Conservation (phyloP, 1,140 invertebrate species). For the Polypedilum pembai region DNA sequence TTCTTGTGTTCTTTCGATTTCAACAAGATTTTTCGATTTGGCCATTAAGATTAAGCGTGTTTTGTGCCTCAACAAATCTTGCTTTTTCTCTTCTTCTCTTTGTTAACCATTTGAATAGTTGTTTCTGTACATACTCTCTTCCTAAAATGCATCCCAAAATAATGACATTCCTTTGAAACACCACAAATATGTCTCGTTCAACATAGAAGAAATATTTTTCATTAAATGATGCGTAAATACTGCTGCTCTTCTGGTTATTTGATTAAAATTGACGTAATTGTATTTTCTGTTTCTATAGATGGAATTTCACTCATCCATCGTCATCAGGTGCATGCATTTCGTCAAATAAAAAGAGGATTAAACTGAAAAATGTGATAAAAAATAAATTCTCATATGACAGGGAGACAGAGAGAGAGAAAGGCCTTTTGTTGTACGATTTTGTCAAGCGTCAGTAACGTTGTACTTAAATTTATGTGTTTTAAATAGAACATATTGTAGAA, state of each 20-base stretch:
- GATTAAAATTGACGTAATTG: constrained; percentile 10
- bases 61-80: background rate
- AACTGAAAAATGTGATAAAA: background rate
- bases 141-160: too few relatives aligned
- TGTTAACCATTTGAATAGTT: background rate
- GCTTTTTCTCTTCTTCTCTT: background rate
- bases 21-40: constrained; percentile 26
- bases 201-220: background rate
- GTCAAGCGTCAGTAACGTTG: background rate
- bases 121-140: background rate
- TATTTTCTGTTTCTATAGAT: background rate
- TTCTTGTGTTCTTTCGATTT: constrained; percentile 11
- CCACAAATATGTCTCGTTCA: background rate
- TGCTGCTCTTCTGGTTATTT: background rate
- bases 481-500: background rate
- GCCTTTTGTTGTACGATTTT: background rate
- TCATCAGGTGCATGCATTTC: constrained; percentile 16
- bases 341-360: constrained; percentile 20
- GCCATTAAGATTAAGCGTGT: constrained; percentile 25
- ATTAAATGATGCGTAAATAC: constrained; percentile 13
- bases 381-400: constrained; percentile 23
- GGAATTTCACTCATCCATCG: background rate
- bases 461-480: background rate
- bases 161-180: too few relatives aligned
- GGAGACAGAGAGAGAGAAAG: too few relatives aligned